These are phyloP conservation scores for Holocentrus rufus DNA, from an alignment of 2,797 vertebrate genomes.

Conservation along the genomic window DNA sequence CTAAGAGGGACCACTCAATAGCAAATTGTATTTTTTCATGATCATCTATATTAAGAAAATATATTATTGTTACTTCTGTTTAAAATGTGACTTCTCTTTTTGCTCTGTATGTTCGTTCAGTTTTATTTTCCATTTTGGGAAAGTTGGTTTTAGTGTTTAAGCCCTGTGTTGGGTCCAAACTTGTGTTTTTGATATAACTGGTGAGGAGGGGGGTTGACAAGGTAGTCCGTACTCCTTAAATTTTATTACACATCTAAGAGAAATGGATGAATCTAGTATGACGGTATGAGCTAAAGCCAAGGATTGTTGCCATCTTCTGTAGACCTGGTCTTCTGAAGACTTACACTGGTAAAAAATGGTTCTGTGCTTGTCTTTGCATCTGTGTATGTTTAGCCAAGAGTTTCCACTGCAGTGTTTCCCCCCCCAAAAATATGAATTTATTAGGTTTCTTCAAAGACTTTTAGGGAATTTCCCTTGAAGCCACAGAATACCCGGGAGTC, in stretches of 20 bases:
- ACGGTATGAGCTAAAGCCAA: neutral
- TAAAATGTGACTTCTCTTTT: conserved; percentile 49
- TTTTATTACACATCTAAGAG: conserved; percentile 23
- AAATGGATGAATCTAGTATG: neutral
- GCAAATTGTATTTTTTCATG: conserved; percentile 61
- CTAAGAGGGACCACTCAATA: conserved; percentile 75
- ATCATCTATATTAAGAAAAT: conserved; percentile 49
- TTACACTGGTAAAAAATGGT: conserved; percentile 26
- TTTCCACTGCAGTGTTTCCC: conserved; percentile 27
- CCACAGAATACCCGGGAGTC: too few relatives aligned
- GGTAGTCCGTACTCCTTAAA: neutral
- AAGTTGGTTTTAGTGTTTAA: conserved; percentile 65
- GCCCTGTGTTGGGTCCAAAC: conserved; percentile 67
- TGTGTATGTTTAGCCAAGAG: conserved; percentile 30
- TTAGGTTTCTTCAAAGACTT: too few relatives aligned
- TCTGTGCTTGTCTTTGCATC: conserved; percentile 29
- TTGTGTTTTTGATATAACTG: conserved; percentile 20
- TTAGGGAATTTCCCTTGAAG: too few relatives aligned
- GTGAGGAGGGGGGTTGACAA: conserved; percentile 16
- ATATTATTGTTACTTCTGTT: conserved; percentile 51
- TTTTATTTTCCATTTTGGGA: conserved; percentile 76
- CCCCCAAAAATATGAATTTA: neutral
- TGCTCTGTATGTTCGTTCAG: conserved; percentile 39
- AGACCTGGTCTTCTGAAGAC: neutral
- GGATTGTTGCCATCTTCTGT: conserved; percentile 1